A percentile compares a stretch with the other conserved stretches of the same genome.
These are phyloP conservation scores for Dicranocentrus wangi DNA, from an alignment of 2,888 invertebrate species.

Conservation along the genomic window DNA sequence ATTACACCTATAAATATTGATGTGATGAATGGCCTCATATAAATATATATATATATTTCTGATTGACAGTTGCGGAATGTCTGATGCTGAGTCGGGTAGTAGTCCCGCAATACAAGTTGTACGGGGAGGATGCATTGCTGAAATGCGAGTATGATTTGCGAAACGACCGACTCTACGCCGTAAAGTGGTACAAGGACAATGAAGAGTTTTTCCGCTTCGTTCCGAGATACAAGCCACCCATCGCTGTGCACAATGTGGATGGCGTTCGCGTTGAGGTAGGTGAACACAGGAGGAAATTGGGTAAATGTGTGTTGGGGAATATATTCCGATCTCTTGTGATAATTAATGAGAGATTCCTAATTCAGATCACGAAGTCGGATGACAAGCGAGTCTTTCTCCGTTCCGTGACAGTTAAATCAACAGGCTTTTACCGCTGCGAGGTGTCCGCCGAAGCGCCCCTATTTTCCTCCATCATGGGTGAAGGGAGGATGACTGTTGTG, in stretches of 20 bases:
- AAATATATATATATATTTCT: not conserved
- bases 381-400: constrained; percentile 62
- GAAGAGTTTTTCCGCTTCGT: constrained; percentile 86
- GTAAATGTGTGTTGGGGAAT: no score
- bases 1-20: not conserved
- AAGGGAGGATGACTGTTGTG: constrained; percentile 86
- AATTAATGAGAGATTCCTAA: no score
- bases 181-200: constrained; percentile 78
- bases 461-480: constrained; percentile 83
- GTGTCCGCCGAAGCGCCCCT: constrained; percentile 87
- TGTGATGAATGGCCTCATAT: not conserved
- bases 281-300: no score
- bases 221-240: constrained; percentile 82
- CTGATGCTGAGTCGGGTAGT: constrained; percentile 80
- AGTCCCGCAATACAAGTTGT: constrained; percentile 80
- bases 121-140: constrained; percentile 78
- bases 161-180: constrained; percentile 77
- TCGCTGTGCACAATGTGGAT: constrained; percentile 82
- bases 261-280: constrained; percentile 81
- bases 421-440: constrained; percentile 81
- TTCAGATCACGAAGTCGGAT: constrained; percentile 49
- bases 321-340: no score
- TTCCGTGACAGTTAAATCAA: constrained; percentile 76
- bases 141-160: constrained; percentile 82
- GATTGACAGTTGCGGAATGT: constrained; percentile 69